Conservation (phyloP, 1,140 invertebrate species). For the Apocrypta bakeri region DNA sequence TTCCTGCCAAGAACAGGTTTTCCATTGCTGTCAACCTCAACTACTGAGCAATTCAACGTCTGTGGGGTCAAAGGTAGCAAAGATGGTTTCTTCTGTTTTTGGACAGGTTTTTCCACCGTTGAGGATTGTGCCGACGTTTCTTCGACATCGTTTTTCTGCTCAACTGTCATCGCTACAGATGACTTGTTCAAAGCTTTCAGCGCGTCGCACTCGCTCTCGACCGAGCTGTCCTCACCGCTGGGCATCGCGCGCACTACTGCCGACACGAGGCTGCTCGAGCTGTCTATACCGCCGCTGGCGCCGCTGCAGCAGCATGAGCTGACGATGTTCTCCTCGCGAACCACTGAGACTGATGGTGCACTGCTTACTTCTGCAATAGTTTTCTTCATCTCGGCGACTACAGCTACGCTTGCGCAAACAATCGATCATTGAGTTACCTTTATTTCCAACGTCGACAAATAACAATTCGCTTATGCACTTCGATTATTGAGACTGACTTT, state of each 20-base stretch:
- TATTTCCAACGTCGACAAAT: background rate
- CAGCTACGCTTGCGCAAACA: conserved; percentile 23
- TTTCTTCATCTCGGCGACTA: background rate
- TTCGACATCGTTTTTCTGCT: background rate
- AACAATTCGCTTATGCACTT: background rate
- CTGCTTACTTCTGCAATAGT: background rate
- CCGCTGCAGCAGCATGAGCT: conserved; percentile 19
- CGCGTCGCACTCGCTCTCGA: conserved; percentile 55
- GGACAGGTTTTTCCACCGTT: background rate
- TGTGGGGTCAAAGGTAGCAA: background rate
- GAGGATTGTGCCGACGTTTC: background rate
- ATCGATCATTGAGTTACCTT: conserved; percentile 4
- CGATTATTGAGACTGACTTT: background rate
- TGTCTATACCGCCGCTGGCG: conserved; percentile 27
- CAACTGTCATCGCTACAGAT: background rate
- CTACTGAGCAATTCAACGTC: background rate
- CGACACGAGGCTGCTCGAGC: conserved; percentile 43
- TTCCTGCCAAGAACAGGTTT: background rate
- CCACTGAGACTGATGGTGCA: background rate
- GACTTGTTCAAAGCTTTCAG: background rate
- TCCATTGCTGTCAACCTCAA: background rate
- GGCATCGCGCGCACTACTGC: conserved; percentile 69
- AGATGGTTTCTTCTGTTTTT: background rate
- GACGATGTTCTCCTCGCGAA: background rate
- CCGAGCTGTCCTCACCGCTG: conserved; percentile 67